Base-by-base conservation (phyloP, 1,140 invertebrate genomes). In the Drosophila takahashii region DNA sequence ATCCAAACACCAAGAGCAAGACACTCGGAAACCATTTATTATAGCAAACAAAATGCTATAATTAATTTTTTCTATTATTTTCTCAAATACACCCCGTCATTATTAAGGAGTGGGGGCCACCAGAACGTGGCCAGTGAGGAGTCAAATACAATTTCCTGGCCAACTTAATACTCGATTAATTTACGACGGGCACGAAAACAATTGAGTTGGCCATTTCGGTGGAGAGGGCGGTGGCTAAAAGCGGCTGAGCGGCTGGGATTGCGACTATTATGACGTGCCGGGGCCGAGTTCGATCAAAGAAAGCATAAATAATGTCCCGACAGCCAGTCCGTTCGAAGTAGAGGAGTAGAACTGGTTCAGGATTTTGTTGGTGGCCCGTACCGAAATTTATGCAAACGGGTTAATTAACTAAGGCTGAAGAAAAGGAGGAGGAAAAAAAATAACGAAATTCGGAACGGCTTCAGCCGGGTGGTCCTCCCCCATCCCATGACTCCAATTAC, bases 381-480 rank as follows among this genome's bases (percentile, higher is more conserved):
- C 50, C 72, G 41, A 89, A 89, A 89, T 89, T 76, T 89, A 89
- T 89, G 84, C 84, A 89, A 89, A 89, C 84, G 84, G 84, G 84
- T 89, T 89, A 89, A 89, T 89, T 89, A 90, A 89, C 85, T 74
- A 89, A 77, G 57, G 39, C 29, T 18, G 15, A 27, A 47, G 22
- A 16, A 58, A 29, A 16, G 34, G 27, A 42, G 39, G 36, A 60
- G 32, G 42, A 32, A 50, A 45, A 52, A 76, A 52, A 16, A 36
- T 59, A 57, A 47, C 67, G 66, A 85, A 85, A 77, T 89, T 80
- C 79, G 64, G 64, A 79, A 60, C 67, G 64, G 10, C 41, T 44
- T 51, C 26, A 74, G 79, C 80, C 65, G 84, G 84, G 84, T 89
- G 84, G 84, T 89, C 83, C 70, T 56, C 65, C 39, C 42, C 39